Conservation (phyloP, 2,888 invertebrate species). For the Agrochola litura region DNA sequence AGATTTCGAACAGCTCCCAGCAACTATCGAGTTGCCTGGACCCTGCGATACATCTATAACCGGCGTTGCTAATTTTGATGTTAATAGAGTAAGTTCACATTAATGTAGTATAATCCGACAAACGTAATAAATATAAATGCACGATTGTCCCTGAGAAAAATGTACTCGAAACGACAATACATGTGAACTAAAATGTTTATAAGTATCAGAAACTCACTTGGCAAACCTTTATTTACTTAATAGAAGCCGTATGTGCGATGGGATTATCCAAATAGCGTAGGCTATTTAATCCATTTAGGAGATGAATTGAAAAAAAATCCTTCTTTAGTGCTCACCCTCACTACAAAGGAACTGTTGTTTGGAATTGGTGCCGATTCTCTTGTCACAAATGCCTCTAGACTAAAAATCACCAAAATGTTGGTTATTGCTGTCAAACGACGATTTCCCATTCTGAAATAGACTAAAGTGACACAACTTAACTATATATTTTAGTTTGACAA, state of each 20-base stretch:
- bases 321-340: not conserved
- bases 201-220: slow-evolving; percentile 64
- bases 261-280: not conserved
- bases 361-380: too few relatives aligned
- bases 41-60: slow-evolving; percentile 75
- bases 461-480: too few relatives aligned
- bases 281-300: not conserved
- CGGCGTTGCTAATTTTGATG: slow-evolving; percentile 76
- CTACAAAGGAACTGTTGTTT: too few relatives aligned
- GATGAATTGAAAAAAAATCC: too few relatives aligned
- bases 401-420: too few relatives aligned
- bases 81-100: slow-evolving; percentile 25
- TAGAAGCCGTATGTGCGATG: not conserved
- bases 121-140: not conserved
- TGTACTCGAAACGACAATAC: too few relatives aligned
- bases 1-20: slow-evolving; percentile 69
- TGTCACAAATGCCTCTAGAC: too few relatives aligned
- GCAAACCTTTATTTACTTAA: not conserved
- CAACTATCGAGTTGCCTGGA: slow-evolving; percentile 75
- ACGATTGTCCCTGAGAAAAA: not conserved
- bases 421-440: too few relatives aligned
- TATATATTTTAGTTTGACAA: too few relatives aligned
- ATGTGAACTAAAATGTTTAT: not conserved
- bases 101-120: not conserved
- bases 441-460: too few relatives aligned